Evolutionary conservation across 2,888 invertebrate genomes (phyloP), one percentile per base, ranked within the genome.

Genomic region (Dasysyrphus tricinctus): DNA sequence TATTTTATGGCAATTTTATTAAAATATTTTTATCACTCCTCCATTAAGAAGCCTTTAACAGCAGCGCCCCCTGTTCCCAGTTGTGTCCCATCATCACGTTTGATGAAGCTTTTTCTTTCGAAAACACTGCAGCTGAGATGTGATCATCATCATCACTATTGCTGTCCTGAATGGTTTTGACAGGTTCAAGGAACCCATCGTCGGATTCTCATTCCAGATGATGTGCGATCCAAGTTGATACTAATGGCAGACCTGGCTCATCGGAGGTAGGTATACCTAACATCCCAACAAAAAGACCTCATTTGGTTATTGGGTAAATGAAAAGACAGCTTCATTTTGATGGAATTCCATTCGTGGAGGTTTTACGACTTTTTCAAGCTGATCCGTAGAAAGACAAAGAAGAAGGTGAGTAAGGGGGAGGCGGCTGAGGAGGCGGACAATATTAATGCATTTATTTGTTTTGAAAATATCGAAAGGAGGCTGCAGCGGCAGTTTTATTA

Each of bases 1-100:
- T 83, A 83, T 87, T 83, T 87, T 47, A 79, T 72, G 65, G 59
- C 61, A 73, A 76, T 79, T 87, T 83, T 82, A 87, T 87, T 87
- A 80, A 87, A 87, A 82, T 86, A 81, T 82, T 82, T 82, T 82
- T 82, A 86, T 74, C n/a, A 42, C 63, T 54, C 19, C 44, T 61
- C 81, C 81, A 74, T 86, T 78, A 74, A 70, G 70, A 70, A 65
- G 75, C 49, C 72, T 56, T 39, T 32, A 65, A 19, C 32, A 47
- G 42, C 37, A n/a, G 63, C 39, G 14, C n/a, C 29, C 12, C 16
- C 37, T 14, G 29, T 14, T 14, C 6, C 4, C 29, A 19, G 54
- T 16, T 24, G 24, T n/a, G 7, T 8, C 69, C 70, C 51, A 47
- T 57, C 78, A 78, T 59, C 78, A n/a, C 9, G 29, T 69, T 84